Evolutionary conservation across 2,797 vertebrate species (phyloP), one percentile per base, ranked within the genome.

Genomic region (Sorex maritimensis): DNA sequence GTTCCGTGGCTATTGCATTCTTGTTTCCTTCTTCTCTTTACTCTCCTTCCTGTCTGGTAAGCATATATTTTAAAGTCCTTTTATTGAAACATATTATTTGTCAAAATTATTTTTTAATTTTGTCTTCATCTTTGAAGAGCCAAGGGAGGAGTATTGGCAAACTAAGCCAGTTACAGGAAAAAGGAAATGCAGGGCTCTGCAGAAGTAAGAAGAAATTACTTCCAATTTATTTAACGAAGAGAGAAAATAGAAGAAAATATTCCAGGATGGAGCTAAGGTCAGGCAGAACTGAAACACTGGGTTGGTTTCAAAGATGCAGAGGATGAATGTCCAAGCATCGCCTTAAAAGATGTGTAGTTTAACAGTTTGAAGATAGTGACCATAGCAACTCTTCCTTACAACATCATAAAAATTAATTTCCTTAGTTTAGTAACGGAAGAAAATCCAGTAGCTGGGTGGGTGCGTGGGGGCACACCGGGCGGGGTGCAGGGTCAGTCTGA

Each of bases 31-130:
- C 5, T 49, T 28, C 61, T 49, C 23, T 58, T 28, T 41, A 14
- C 30, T 12, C 80, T 90, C 58, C 90, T 58, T 67, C 41, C 65
- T 93, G 52, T 41, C 69, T 69, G 85, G 13, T 17, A 55, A 17
- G 17, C 52, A 14, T 55, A 55, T 44, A 55, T 55, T 55, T 55
- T 55, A 55, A 55, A 55, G 82, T 88, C 84, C 87, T 77, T 92
- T 75, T 87, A 89, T 74, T 85, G 71, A 78, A 72, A 79, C 9
- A 44, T 44, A 44, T 44, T 44, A 44, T 7, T 44, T 55, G 52
- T 55, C 52, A 55, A 55, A 55, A 17, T 55, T 55, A 26, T 46
- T 81, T 28, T 41, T 81, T 58, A 84, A 14, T 55, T 55, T 55
- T 55, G 2, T 55, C 15, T 55, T 55, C 52, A 55, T 55, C 52